Base-by-base conservation (phyloP, 2,113 vertebrate genomes). In the Poeciliopsis occidentalis region DNA sequence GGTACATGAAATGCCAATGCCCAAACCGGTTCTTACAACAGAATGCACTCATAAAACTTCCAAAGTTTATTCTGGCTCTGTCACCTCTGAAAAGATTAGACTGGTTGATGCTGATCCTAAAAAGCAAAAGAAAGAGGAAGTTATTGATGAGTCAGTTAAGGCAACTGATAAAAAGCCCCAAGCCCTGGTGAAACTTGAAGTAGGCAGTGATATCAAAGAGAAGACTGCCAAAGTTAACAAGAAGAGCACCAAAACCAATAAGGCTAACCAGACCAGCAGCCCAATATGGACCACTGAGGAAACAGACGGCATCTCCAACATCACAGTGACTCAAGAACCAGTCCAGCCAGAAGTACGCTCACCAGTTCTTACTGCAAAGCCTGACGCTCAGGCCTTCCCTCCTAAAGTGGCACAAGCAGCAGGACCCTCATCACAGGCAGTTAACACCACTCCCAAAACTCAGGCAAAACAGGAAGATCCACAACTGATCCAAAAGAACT, bases 291-390 rank as follows among this genome's bases (percentile, higher is more conserved):
- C 73, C 30, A 60, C 64, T 64, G 30, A 77, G 75, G 30, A 19
- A 64, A 24, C 27, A 27, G 71, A 76, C 3, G 41, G 29, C 15
- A 44, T 64, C 19, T 63, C 75, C 30, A 29, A 64, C 60, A 39
- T 67, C 60, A 76, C 75, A 62, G 41, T 86, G 19, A 67, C 60
- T 57, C 81, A 85, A 27, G 74, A 82, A 22, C 10, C 74, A 19
- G 61, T 44, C 61, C 37, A 31, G 32, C 26, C 57, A 37, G 32
- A 83, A 67, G 10, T 69, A 29, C 71, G 51, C 0, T 8, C 74
- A 32, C 41, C 61, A 32, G 81, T 32, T 61, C 47, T 65, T 17
- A 47, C 62, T 41, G 44, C 15, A 39, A 78, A 87, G 31, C 64
- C 73, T 31, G 72, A 78, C 68, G 70, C 27, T 31, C 64, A 67